Evolutionary conservation across 2,888 invertebrate genomes (phyloP), one percentile per base, ranked within the genome.

Genomic region (Yponomeuta cagnagella): DNA sequence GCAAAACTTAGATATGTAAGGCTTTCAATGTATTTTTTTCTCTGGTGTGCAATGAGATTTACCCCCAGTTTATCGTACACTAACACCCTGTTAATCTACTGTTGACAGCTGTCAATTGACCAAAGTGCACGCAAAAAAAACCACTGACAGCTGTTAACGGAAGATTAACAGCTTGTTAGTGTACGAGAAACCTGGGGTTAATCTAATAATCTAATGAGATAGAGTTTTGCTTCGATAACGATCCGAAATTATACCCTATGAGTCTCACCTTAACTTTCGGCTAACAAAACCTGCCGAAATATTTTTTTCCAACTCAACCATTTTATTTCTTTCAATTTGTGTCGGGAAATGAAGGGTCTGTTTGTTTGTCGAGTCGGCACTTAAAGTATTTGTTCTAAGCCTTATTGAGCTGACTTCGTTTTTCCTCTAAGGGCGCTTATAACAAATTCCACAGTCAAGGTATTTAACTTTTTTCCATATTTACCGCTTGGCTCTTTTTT

Each of bases 331-430:
- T 83, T 83, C 79, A 81, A 82, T 84, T 81, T 82, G 75, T 76
- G 75, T 76, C 76, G 80, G 83, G 85, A 85, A 84, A 84, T 85
- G 83, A 84, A 82, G 78, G 74, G 75, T 74, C 78, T 81, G 79
- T 80, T 81, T 81, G 78, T 81, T 79, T 79, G 76, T 75, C 75
- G 75, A 77, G 74, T 75, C 73, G 77, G 77, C 79, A 82, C 79
- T 82, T 80, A 77, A 82, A 77, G 77, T 82, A 79, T 83, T 84
- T 81, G 79, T 82, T 79, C 75, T 79, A 80, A 83, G 80, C 80
- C 77, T 80, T 80, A 82, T 80, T 80, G 74, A 73, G 73, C 74
- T 73, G 74, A 73, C 75, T 75, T 72, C 72, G 73, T 73, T 74
- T 74, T 72, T 68, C 37, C 33, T 68, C 80, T 81, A 74, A 77